These are phyloP conservation scores for Agrotis segetum DNA, from an alignment of 2,888 invertebrate species.

Conservation along the genomic window DNA sequence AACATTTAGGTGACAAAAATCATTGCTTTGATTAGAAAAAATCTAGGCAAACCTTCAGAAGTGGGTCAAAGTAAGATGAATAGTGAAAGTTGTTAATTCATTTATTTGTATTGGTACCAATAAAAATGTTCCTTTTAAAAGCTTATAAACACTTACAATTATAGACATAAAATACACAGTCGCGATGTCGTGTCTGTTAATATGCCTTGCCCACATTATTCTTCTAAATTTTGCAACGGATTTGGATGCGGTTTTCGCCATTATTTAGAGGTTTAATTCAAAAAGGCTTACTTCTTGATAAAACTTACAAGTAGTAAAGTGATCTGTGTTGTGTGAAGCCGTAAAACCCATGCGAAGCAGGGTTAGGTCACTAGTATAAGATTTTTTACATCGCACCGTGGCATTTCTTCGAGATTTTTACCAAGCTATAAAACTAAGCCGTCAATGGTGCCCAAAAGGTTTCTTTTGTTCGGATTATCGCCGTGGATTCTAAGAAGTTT, in stretches of 20 bases:
- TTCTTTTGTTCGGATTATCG: constrained; percentile 45
- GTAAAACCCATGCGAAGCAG: not conserved
- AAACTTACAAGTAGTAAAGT: not conserved
- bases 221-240: not conserved
- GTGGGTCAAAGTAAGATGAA: constrained; percentile 39
- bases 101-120: constrained; percentile 36
- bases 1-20: constrained; percentile 30
- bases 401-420: constrained; percentile 21
- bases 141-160: constrained; percentile 18
- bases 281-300: no score
- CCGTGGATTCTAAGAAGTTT: constrained; percentile 38
- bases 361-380: not conserved
- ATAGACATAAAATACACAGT: not conserved
- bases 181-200: not conserved
- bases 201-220: not conserved
- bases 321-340: not conserved
- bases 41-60: constrained; percentile 12
- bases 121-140: constrained; percentile 40
- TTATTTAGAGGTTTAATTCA: not conserved
- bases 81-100: constrained; percentile 57
- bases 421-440: constrained; percentile 14
- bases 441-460: constrained; percentile 31
- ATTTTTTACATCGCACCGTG: constrained; percentile 5
- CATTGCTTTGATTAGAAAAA: constrained; percentile 25
- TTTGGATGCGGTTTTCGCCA: not conserved